Conservation (phyloP, 2,888 invertebrate genomes). For the Spilosoma lubricipeda region DNA sequence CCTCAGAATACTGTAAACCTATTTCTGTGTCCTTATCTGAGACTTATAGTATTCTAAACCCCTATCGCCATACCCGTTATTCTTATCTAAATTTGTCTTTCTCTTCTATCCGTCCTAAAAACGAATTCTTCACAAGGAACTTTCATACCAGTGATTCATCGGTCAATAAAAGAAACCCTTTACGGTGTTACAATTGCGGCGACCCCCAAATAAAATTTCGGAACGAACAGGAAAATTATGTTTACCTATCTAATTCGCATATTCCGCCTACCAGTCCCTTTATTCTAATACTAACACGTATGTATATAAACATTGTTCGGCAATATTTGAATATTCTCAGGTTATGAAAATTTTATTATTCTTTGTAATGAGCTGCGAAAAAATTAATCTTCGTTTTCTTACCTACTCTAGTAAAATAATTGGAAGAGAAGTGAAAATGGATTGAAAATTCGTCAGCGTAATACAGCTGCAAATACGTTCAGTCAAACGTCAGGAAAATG, state of each 20-base stretch:
- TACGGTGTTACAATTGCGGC: background rate
- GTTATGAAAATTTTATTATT: background rate
- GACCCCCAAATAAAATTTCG: background rate
- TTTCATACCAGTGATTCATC: background rate
- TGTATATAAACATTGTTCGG: background rate
- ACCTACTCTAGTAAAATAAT: constrained; percentile 1
- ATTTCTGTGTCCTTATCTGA: no score
- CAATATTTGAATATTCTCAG: background rate
- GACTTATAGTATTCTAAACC: background rate
- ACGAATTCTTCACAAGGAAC: background rate
- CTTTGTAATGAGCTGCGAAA: background rate
- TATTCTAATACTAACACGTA: background rate
- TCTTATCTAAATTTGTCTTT: background rate
- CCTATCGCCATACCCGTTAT: background rate
- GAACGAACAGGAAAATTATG: background rate
- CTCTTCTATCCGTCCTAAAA: background rate
- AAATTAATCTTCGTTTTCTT: background rate
- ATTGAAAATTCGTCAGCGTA: constrained; percentile 25
- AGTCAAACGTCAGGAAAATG: constrained; percentile 26
- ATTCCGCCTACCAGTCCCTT: background rate
- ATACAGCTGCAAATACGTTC: constrained; percentile 19
- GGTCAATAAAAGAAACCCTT: background rate
- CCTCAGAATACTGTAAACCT: no score
- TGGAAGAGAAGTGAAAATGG: constrained; percentile 17
- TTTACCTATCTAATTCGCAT: background rate